A percentile compares a stretch with the other conserved stretches of the same genome.
Evolutionary conservation across 35 echinoderm and acorn worm species (phyloP).

Genomic region (Hemicentrotus pulcherrimus): DNA sequence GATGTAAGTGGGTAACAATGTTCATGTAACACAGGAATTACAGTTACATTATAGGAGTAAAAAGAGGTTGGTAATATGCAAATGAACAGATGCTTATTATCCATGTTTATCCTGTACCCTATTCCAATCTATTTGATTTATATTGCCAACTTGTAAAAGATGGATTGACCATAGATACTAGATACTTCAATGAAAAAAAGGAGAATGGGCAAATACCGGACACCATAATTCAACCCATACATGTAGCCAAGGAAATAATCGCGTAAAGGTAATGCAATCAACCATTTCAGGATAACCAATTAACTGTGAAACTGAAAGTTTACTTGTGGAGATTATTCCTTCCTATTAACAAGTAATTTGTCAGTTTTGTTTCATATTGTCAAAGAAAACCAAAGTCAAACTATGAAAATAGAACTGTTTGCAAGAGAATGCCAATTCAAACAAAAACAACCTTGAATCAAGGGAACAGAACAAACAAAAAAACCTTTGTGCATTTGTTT

Average conservation of each 20-base stretch:
- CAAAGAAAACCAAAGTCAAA: no score
- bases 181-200: no score
- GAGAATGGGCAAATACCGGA: no score
- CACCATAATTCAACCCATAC: no score
- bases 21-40: not conserved
- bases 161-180: not conserved
- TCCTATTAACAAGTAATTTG: no score
- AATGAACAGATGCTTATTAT: no score
- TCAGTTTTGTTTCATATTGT: no score
- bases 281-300: no score
- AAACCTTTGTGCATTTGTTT: not conserved
- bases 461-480: not conserved
- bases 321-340: no score
- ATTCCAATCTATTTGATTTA: not conserved
- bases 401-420: not conserved
- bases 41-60: not conserved
- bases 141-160: not conserved
- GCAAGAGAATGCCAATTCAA: not conserved
- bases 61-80: not conserved
- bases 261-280: no score
- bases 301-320: no score
- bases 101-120: not conserved
- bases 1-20: not conserved
- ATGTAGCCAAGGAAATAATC: no score
- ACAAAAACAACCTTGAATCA: not conserved